phyloP scores from a whole-genome alignment of 2,888 invertebrate genomes.

The Polydrusus pterygomalis region DNA sequence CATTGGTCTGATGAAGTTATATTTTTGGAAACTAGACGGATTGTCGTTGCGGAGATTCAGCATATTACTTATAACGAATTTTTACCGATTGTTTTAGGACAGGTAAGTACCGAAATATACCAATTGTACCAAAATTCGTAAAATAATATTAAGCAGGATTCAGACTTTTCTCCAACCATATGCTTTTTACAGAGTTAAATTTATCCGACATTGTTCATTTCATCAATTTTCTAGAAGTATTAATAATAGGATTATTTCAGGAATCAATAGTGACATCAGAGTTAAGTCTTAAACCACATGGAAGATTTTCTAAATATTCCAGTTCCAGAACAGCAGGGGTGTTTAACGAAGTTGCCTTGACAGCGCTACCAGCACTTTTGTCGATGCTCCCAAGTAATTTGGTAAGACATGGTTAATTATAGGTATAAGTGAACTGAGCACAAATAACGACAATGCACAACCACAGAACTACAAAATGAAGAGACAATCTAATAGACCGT shows the following conservation, averaged over 20 bases:
- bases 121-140: too few relatives aligned
- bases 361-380: slow-evolving; percentile 82
- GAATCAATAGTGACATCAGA: slow-evolving; percentile 79
- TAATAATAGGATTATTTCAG: slow-evolving; percentile 67
- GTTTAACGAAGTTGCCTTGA: slow-evolving; percentile 85
- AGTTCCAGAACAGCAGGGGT: slow-evolving; percentile 87
- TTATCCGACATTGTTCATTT: too few relatives aligned
- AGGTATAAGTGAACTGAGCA: too few relatives aligned
- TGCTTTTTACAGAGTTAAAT: too few relatives aligned
- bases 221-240: too few relatives aligned
- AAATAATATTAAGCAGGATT: too few relatives aligned
- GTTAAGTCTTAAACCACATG: slow-evolving; percentile 78
- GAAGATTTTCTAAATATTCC: slow-evolving; percentile 87
- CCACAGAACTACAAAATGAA: too few relatives aligned
- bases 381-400: slow-evolving; percentile 84
- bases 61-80: slow-evolving; percentile 91
- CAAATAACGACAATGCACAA: neutral
- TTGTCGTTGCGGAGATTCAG: slow-evolving; percentile 86
- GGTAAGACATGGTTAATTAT: slow-evolving; percentile 71
- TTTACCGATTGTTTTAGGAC: slow-evolving; percentile 84
- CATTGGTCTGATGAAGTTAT: slow-evolving; percentile 87
- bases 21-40: slow-evolving; percentile 84
- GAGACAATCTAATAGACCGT: too few relatives aligned
- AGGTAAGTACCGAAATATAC: slow-evolving; percentile 72
- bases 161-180: too few relatives aligned